phyloP scores from a whole-genome alignment of 2,888 invertebrate species.

The Aethes cnicana region DNA sequence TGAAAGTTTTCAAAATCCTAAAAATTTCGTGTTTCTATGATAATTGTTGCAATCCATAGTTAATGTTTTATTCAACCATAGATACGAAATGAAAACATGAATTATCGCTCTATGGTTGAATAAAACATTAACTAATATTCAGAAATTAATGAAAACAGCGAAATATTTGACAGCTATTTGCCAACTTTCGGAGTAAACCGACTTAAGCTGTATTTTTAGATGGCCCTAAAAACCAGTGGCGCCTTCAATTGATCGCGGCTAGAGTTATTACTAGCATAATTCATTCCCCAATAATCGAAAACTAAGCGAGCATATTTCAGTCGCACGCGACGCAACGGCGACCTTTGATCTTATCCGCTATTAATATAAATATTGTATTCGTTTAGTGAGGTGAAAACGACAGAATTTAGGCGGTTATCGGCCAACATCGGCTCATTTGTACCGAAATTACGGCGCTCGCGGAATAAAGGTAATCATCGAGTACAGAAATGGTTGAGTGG shows the following conservation, averaged over 20 bases:
- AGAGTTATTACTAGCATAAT: conserved; percentile 4
- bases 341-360: conserved; percentile 30
- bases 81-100: no score
- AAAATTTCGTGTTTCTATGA: no score
- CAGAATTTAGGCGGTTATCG: conserved; percentile 27
- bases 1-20: no score
- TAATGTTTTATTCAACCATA: no score
- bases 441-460: conserved; percentile 28
- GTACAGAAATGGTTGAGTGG: conserved; percentile 13
- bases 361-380: conserved; percentile 31
- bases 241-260: no score
- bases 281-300: neutral
- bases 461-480: conserved; percentile 26
- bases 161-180: no score
- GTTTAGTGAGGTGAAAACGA: conserved; percentile 32
- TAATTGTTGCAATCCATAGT: no score
- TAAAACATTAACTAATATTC: no score
- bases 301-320: neutral
- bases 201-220: no score
- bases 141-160: no score
- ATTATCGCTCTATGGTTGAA: no score
- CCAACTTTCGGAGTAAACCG: no score
- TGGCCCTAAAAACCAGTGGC: neutral
- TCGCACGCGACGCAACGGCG: conserved; percentile 27
- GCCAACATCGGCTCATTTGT: conserved; percentile 27